Base-by-base conservation (phyloP, 2,888 invertebrate species). In the Malachius bipustulatus region DNA sequence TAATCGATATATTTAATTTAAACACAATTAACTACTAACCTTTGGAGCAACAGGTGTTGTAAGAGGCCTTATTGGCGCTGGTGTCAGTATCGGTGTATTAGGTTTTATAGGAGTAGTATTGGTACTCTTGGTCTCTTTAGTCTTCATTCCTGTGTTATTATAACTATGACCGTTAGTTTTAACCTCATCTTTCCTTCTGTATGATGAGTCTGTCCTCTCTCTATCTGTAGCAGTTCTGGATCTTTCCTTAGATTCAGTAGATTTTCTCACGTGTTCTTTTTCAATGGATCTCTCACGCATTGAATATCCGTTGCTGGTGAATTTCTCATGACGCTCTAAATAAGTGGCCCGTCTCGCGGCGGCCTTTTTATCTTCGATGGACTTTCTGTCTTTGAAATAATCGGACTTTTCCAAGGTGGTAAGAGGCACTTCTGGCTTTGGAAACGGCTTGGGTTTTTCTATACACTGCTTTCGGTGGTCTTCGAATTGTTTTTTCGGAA, bases 401-500 rank as follows among this genome's bases (percentile, higher is more conserved):
- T 38, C 33, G 35, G 51, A 54, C n/a, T 50, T 47, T 36, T 58
- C 59, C 4, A 58, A 13, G 11, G 35, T 41, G 1, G 42, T 39
- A 10, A 46, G 47, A 2, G 47, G 47, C 4, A 38, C 41, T 19
- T 47, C 44, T 15, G 50, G 49, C 37, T 51, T 57, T 58, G 50
- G 65, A 62, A 43, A 45, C 63, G 45, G 51, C 24, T 6, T 19
- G 60, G 65, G 61, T 70, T 57, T 47, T 57, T 43, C 56, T 65
- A 64, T 63, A 63, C 50, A 60, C 40, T 40, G 59, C 54, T 49
- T 63, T 48, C 49, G 60, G 48, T 82, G 82, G 1, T 66, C 61
- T 32, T 73, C 67, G 39, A 75, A 62, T 37, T 77, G 70, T 1
- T 63, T 54, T 26, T 67, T 65, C 0, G 72, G 73, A 34, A 81